Evolutionary conservation across 1,140 invertebrate genomes (phyloP).

Genomic region (Habropoda laboriosa): DNA sequence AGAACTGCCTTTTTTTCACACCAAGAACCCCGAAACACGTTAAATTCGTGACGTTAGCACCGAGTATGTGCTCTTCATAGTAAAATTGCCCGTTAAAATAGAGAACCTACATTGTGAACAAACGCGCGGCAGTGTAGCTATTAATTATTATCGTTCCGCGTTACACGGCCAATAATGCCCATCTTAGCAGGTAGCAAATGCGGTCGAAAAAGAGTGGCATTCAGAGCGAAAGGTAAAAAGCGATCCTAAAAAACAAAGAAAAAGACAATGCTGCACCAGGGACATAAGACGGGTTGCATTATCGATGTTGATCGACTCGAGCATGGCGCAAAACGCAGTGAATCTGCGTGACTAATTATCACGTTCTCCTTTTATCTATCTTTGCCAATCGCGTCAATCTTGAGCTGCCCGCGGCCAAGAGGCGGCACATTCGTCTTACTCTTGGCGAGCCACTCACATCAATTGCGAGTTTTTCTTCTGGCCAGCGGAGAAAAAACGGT

Average conservation of each 20-base stretch:
- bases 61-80: too few relatives aligned
- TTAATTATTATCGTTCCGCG: neutral
- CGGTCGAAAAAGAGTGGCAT: neutral
- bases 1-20: neutral
- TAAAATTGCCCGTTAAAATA: too few relatives aligned
- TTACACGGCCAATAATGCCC: neutral
- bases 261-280: neutral
- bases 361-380: constrained; percentile 36
- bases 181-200: neutral
- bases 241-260: neutral
- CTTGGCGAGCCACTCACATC: constrained; percentile 72
- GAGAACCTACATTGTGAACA: too few relatives aligned
- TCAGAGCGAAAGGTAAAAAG: neutral
- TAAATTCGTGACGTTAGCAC: too few relatives aligned
- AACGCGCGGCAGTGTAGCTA: too few relatives aligned
- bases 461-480: constrained; percentile 77
- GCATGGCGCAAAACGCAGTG: neutral
- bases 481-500: constrained; percentile 70
- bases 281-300: neutral
- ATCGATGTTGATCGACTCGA: constrained; percentile 36
- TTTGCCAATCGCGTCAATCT: constrained; percentile 39
- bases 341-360: constrained; percentile 60
- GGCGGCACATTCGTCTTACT: constrained; percentile 54
- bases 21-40: too few relatives aligned
- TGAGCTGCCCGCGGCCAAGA: constrained; percentile 17